Evolutionary conservation across 1,140 invertebrate genomes (phyloP), one percentile per base, ranked within the genome.

Genomic region (Gryllus bimaculatus): DNA sequence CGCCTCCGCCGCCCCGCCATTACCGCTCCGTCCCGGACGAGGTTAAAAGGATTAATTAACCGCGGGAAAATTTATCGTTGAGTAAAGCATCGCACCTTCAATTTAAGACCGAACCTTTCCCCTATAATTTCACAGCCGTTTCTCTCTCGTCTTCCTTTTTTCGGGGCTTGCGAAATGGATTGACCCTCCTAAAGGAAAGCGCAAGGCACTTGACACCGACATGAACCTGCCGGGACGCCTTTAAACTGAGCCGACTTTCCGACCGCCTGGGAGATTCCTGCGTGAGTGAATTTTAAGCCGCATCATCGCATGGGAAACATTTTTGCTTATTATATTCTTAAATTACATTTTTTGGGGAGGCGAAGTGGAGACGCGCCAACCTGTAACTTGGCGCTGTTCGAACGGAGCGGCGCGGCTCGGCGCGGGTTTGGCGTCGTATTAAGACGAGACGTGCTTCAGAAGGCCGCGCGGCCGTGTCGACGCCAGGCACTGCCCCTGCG

Each of bases 21-120:
- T 66, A 66, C 54, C 54, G 54, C 54, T 66, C 10, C 54, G 54
- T 66, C 54, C 54, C 10, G 18, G 54, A 66, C 10, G 54, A 66
- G 54, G 54, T 66, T 66, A 66, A 66, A 66, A 66, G 54, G 54
- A 66, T 66, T 66, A 66, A 66, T 66, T 66, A 66, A 66, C 54
- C 54, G 54, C 54, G 54, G 54, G 54, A 66, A 39, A 66, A 66
- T 66, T 66, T 66, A 66, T 66, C 54, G 54, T 66, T 66, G 54
- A 66, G 54, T 66, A 66, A 66, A 66, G 54, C 54, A 66, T 66
- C 54, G 54, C 54, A 66, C 54, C 54, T 66, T 66, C 54, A 66
- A 66, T 66, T 66, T 66, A 66, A 66, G 54, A 66, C 54, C 54
- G 54, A 66, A 66, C 54, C 54, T 66, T 66, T 66, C 54, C 54